phyloP scores from a whole-genome alignment of 2,888 invertebrate genomes.

The Drosophila neotestacea region DNA sequence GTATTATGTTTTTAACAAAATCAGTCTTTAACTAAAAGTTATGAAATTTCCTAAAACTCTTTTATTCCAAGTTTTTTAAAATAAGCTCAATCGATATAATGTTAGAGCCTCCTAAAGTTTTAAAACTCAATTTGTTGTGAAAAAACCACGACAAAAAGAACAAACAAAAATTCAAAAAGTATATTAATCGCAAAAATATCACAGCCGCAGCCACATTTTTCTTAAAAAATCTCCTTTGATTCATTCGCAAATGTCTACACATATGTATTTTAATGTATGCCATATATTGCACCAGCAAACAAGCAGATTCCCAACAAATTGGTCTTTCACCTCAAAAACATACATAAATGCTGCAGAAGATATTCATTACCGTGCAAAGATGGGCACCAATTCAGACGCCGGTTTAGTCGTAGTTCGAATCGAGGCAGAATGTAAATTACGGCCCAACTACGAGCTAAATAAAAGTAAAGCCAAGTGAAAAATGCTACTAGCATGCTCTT shows the following conservation, averaged over 20 bases:
- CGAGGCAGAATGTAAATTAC: slow-evolving; percentile 68
- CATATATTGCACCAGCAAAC: slow-evolving; percentile 12
- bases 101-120: too few species aligned
- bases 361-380: slow-evolving; percentile 70
- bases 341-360: slow-evolving; percentile 45
- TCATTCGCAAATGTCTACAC: not conserved
- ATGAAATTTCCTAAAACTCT: too few species aligned
- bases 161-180: too few species aligned
- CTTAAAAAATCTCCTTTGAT: not conserved
- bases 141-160: too few species aligned
- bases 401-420: slow-evolving; percentile 35
- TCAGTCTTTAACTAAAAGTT: too few species aligned
- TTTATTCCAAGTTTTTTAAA: too few species aligned
- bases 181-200: too few species aligned
- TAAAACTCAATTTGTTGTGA: too few species aligned
- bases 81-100: too few species aligned
- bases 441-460: slow-evolving; percentile 66
- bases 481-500: slow-evolving; percentile 27
- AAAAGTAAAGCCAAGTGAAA: slow-evolving; percentile 58
- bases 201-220: slow-evolving; percentile 1
- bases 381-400: slow-evolving; percentile 68
- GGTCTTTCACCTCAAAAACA: slow-evolving; percentile 43
- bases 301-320: slow-evolving; percentile 44
- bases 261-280: not conserved
- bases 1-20: too few species aligned